Percentiles rank a stretch among this genome's conserved stretches.
These are phyloP conservation scores for Drosophila imparisetae DNA, from an alignment of 2,888 invertebrate species.

Conservation along the genomic window DNA sequence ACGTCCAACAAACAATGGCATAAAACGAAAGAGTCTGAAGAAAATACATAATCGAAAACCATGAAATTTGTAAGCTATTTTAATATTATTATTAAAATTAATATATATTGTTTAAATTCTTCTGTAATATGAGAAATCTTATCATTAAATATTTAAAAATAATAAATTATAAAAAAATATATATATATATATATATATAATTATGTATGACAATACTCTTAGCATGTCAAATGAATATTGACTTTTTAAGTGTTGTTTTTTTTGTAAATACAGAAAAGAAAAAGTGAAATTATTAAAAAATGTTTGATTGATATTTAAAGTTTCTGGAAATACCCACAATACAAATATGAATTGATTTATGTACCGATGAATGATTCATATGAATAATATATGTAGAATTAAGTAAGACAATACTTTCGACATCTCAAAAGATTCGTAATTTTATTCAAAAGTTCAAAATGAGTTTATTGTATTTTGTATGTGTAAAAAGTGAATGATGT, in stretches of 20 bases:
- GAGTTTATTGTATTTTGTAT: background rate
- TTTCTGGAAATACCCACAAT: background rate
- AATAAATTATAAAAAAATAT: background rate
- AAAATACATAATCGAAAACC: background rate
- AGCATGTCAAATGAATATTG: background rate
- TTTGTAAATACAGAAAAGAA: background rate
- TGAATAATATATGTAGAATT: background rate
- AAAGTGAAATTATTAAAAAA: background rate
- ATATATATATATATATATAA: background rate
- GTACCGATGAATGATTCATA: background rate
- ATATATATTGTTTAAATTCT: background rate
- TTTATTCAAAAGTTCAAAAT: background rate
- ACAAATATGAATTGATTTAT: background rate
- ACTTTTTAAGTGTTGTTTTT: background rate
- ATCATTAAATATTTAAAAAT: background rate
- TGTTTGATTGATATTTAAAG: background rate
- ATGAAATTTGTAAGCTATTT: background rate
- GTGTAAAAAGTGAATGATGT: too few relatives aligned
- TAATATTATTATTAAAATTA: background rate
- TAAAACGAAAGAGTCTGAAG: conserved; percentile 6
- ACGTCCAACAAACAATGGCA: conserved; percentile 59
- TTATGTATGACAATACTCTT: background rate
- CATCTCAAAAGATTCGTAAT: background rate
- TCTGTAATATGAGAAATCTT: background rate
- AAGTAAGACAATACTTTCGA: background rate